A percentile compares a stretch with the other conserved stretches of the same genome.
phyloP scores from a whole-genome alignment of 2,888 invertebrate species.

The Acrocera orbiculus region DNA sequence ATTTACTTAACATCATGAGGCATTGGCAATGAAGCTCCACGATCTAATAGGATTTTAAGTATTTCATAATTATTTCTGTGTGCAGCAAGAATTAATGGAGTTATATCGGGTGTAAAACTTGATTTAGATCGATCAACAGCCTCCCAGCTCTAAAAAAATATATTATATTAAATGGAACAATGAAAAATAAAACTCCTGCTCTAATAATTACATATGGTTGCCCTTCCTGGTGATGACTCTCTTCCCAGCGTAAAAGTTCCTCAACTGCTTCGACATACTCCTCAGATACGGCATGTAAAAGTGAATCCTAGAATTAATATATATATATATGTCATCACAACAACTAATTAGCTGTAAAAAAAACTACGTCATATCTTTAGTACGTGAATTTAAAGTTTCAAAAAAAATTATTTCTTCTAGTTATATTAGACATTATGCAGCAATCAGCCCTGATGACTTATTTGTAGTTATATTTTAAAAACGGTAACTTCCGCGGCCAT shows the following conservation, averaged over 20 bases:
- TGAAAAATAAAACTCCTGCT: background rate
- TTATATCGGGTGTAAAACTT: constrained; percentile 87
- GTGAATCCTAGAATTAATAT: constrained; percentile 52
- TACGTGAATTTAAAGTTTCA: too few relatives aligned
- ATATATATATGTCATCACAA: too few relatives aligned
- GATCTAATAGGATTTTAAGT: constrained; percentile 78
- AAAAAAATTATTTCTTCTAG: too few relatives aligned
- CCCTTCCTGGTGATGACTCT: constrained; percentile 55
- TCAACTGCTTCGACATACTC: constrained; percentile 98
- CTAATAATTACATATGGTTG: constrained; percentile 53
- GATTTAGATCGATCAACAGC: constrained; percentile 59
- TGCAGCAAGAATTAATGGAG: constrained; percentile 84
- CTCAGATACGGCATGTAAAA: constrained; percentile 92
- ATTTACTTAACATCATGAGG: constrained; percentile 80
- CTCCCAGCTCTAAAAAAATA: constrained; percentile 57
- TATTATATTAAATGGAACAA: background rate
- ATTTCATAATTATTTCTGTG: constrained; percentile 97
- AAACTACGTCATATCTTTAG: too few relatives aligned
- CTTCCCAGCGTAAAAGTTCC: constrained; percentile 77
- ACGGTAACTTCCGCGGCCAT: too few relatives aligned
- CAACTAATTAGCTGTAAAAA: too few relatives aligned
- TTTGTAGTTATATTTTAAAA: too few relatives aligned
- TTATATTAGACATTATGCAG: too few relatives aligned
- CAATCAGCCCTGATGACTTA: too few relatives aligned
- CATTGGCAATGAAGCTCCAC: constrained; percentile 79